Evolutionary conservation across 2,888 invertebrate genomes (phyloP).

Genomic region (Lagria hirta): DNA sequence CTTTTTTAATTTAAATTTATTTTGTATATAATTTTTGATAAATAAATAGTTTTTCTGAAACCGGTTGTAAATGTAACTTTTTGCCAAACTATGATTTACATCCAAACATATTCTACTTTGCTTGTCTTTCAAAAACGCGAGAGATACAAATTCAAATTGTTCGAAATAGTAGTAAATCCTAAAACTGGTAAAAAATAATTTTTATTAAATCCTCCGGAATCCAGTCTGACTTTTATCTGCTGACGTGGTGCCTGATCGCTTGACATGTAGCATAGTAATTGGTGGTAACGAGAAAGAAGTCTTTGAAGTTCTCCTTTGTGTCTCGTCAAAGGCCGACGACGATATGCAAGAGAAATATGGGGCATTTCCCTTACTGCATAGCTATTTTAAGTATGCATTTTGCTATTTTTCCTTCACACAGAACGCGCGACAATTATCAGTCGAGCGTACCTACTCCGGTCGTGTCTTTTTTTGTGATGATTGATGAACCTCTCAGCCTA

Average conservation of each 20-base stretch:
- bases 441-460: no score
- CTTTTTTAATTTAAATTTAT: no score
- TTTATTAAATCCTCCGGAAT: constrained; percentile 17
- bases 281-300: constrained; percentile 31
- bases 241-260: constrained; percentile 27
- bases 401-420: constrained; percentile 7
- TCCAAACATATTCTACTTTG: no score
- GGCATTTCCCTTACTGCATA: constrained; percentile 12
- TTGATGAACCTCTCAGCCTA: no score
- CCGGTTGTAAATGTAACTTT: no score
- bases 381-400: constrained; percentile 14
- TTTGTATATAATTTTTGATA: no score
- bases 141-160: not conserved
- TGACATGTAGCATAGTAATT: constrained; percentile 31
- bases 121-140: no score
- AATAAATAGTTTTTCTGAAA: no score
- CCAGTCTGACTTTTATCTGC: constrained; percentile 22
- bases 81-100: no score
- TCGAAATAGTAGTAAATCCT: not conserved
- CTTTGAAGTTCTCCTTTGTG: constrained; percentile 30
- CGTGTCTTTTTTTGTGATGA: no score
- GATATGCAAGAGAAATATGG: constrained; percentile 19
- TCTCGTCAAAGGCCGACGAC: constrained; percentile 25
- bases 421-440: no score
- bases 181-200: no score